These are phyloP conservation scores for Dendrolimus punctatus DNA, from an alignment of 1,140 invertebrate species.

Conservation along the genomic window DNA sequence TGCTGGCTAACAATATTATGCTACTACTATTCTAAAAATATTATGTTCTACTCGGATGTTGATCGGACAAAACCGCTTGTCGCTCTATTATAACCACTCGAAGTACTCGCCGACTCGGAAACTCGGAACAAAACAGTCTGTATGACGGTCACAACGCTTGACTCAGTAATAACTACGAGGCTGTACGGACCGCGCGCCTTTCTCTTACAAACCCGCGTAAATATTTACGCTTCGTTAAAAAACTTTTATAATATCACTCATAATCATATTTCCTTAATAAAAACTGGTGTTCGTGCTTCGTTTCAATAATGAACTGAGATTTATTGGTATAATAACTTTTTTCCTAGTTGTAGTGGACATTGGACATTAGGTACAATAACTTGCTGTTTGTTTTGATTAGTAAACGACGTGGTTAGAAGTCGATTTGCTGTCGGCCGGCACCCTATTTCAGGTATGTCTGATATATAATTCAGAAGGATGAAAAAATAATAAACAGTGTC, in stretches of 20 bases:
- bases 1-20: too few species aligned
- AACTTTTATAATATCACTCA: conserved; percentile 34
- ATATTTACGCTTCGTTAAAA: conserved; percentile 48
- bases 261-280: too few species aligned
- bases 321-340: too few species aligned
- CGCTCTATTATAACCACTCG: too few species aligned
- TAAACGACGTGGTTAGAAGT: conserved; percentile 11
- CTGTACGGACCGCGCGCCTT: conserved; percentile 51
- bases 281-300: too few species aligned
- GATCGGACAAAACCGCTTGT: too few species aligned
- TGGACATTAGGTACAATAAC: conserved; percentile 3
- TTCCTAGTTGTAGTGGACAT: too few species aligned
- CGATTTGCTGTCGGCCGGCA: conserved; percentile 10
- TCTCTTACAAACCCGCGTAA: conserved; percentile 36
- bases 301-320: too few species aligned
- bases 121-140: conserved; percentile 25
- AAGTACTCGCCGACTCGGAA: conserved; percentile 8
- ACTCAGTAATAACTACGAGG: conserved; percentile 50
- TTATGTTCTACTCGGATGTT: too few species aligned
- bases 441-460: conserved; percentile 18
- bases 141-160: not conserved
- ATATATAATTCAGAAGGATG: conserved; percentile 3
- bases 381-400: conserved; percentile 24
- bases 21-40: too few species aligned
- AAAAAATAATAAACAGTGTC: too few species aligned